Conservation (phyloP, 2,888 invertebrate species). For the Leucophenga maculata region DNA sequence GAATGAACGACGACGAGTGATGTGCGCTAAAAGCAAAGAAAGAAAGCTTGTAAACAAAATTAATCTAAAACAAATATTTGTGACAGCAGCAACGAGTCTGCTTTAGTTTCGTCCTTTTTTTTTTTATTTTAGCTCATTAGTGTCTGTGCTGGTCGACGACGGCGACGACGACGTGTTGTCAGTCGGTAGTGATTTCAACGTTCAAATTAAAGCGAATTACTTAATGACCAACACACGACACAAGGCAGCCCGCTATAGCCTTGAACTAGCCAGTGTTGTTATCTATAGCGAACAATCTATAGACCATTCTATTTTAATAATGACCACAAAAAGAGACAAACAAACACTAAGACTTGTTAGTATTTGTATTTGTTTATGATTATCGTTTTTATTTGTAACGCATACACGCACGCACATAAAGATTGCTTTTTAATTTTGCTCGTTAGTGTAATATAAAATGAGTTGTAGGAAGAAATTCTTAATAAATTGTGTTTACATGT, state of each 20-base stretch:
- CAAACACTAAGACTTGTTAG: neutral
- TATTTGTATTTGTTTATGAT: constrained; percentile 7
- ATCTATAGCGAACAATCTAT: neutral
- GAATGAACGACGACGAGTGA: no score
- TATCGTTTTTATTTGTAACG: constrained; percentile 7
- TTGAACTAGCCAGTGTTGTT: neutral
- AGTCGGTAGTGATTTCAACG: constrained; percentile 7
- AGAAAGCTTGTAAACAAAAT: constrained; percentile 60
- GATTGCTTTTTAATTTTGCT: constrained; percentile 19
- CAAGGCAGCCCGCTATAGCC: constrained; percentile 55
- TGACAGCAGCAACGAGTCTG: constrained; percentile 20
- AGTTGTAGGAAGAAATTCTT: neutral
- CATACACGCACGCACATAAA: neutral
- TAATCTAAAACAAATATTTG: constrained; percentile 61
- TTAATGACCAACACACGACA: constrained; percentile 60
- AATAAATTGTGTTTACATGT: neutral
- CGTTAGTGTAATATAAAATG: neutral
- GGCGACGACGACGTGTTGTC: no score
- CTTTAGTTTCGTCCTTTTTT: no score
- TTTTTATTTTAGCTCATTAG: constrained; percentile 1
- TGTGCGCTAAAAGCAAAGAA: no score
- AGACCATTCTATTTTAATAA: no score
- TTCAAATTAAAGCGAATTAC: constrained; percentile 59
- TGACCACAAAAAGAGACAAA: neutral
- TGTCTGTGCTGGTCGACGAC: neutral